Base-by-base conservation (phyloP, 2,888 invertebrate species). In the Neria commutata region DNA sequence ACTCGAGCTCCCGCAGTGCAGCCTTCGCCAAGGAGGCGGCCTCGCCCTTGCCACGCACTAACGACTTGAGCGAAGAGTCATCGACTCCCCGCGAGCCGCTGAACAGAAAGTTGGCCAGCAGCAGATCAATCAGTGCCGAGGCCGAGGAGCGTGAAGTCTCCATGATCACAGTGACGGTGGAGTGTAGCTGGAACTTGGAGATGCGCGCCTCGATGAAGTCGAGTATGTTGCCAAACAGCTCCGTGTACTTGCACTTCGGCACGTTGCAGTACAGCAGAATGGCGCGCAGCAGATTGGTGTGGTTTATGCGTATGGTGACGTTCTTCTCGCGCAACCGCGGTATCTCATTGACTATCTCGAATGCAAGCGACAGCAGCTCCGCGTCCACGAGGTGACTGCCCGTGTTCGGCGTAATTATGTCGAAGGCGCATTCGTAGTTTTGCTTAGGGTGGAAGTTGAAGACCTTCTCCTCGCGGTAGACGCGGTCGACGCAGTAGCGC, bases 351-450 rank as follows among this genome's bases (percentile, higher is more conserved):
- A 91, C 84, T 45, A 92, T 86, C 80, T 93, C 90, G 77, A 88
- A 88, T 0, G 91, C 89, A 0, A 94, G 86, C 1, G 89, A 88
- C 10, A 97, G 81, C 0, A 95, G 80, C 76, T 98, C 97, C 0
- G 94, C 94, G 75, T 97, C 96, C 0, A 91, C 86, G 81, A 94
- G 86, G 26, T 91, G 83, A 67, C 89, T 87, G 84, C 89, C 89
- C 58, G 87, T 84, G 60, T 85, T 87, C 2, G 93, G 88, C 3
- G 91, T 90, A 26, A 97, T 90, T 60, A 98, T 92, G 80, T 98
- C 98, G 80, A 96, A 96, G 1, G 94, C 93, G 80, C 95, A 95
- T 80, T 96, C 95, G 57, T 90, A 89, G 17, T 92, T 85, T 82
- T 97, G 95, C 63, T 90, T 86, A 0, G 98, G 98, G 81, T 95